phyloP scores from a whole-genome alignment of 30 jellyfish, hydroid and myxozoan species.

The Aurelia aurita complex sp. Pacific region DNA sequence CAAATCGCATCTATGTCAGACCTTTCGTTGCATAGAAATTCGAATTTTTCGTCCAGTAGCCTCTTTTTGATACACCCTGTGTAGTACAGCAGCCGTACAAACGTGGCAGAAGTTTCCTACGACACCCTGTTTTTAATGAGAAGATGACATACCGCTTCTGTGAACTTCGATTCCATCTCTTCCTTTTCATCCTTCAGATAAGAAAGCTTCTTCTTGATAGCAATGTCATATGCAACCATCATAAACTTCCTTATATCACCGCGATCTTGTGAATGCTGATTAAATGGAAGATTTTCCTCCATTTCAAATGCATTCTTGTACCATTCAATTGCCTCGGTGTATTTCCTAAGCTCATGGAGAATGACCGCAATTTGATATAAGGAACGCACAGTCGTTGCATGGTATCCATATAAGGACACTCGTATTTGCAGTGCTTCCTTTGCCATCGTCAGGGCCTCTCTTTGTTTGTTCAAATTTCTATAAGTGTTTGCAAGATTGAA shows the following conservation, averaged over 20 bases:
- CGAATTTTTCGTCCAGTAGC: too few relatives aligned
- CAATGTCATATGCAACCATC: slow-evolving; percentile 16
- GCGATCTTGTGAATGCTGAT: slow-evolving; percentile 20
- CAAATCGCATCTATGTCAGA: too few relatives aligned
- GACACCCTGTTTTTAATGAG: not conserved
- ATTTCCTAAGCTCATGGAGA: slow-evolving; percentile 5
- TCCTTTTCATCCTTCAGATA: slow-evolving; percentile 13
- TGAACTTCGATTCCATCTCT: not conserved
- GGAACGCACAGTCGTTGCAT: slow-evolving; percentile 22
- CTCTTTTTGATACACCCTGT: too few relatives aligned
- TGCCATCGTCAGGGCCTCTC: slow-evolving; percentile 17
- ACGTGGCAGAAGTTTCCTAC: too few relatives aligned
- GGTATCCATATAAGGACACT: not conserved
- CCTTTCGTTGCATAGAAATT: too few relatives aligned
- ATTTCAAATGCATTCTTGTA: slow-evolving; percentile 27
- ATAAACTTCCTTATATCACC: not conserved
- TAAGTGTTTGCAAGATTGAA: slow-evolving; percentile 29
- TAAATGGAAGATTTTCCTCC: slow-evolving; percentile 18
- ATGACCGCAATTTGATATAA: slow-evolving; percentile 28
- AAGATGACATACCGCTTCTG: not conserved
- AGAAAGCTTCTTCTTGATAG: slow-evolving; percentile 3
- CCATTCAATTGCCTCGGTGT: slow-evolving; percentile 28
- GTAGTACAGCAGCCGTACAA: too few relatives aligned
- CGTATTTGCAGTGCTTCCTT: slow-evolving; percentile 3
- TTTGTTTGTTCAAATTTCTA: slow-evolving; percentile 15